Conservation (phyloP, 2,113 vertebrate species). For the Chaetops frenatus region DNA sequence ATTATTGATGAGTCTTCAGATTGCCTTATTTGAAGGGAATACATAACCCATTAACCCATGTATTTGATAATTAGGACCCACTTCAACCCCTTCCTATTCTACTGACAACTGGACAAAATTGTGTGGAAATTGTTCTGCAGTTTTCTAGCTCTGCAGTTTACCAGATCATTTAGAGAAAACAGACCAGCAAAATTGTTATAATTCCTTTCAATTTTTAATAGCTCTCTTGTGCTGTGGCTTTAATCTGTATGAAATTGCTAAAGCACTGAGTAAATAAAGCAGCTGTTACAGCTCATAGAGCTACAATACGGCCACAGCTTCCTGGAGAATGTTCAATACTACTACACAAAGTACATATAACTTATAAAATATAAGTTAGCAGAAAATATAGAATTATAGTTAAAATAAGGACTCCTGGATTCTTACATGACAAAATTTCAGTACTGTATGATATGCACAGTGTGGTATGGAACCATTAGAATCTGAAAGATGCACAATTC, state of each 20-base stretch:
- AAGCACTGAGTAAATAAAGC: neutral
- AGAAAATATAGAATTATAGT: neutral
- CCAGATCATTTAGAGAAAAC: neutral
- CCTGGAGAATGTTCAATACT: neutral
- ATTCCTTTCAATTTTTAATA: neutral
- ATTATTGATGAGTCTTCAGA: constrained; percentile 5
- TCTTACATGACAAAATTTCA: neutral
- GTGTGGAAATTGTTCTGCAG: neutral
- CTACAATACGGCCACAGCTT: neutral
- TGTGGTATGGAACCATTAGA: neutral
- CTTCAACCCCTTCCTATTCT: neutral
- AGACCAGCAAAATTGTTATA: neutral
- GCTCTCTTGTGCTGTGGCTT: neutral
- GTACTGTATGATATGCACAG: neutral
- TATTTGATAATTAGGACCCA: neutral
- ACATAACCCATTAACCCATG: neutral
- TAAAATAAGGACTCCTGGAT: neutral
- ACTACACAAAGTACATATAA: neutral
- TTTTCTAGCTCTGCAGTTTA: neutral
- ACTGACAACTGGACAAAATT: neutral
- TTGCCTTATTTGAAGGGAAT: neutral
- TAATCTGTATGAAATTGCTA: neutral
- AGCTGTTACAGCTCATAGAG: neutral
- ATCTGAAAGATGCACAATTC: neutral
- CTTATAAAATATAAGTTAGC: neutral